phyloP scores from a whole-genome alignment of 2,113 vertebrate species.

The Pimephales promelas region DNA sequence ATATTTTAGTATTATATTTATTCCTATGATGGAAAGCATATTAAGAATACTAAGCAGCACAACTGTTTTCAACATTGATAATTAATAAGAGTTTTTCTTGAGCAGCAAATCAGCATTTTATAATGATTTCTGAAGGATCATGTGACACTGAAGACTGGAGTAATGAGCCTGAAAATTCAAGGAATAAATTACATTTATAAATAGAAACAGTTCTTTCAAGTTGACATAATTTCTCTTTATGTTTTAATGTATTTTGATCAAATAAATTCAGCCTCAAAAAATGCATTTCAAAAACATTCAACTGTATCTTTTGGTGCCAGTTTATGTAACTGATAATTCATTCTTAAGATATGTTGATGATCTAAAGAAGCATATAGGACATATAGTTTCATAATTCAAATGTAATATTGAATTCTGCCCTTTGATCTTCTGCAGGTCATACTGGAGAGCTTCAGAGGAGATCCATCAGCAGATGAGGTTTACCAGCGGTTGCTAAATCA shows the following conservation, averaged over 20 bases:
- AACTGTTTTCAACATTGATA: neutral
- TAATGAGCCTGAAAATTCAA: too few species aligned
- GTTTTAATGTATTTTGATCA: too few species aligned
- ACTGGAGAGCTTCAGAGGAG: conserved; percentile 64
- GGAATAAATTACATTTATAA: too few species aligned
- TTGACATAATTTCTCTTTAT: too few species aligned
- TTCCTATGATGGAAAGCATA: too few species aligned
- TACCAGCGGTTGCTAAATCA: conserved; percentile 70
- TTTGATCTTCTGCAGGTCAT: conserved; percentile 62
- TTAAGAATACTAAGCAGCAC: neutral
- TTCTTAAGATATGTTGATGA: neutral
- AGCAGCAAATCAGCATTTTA: neutral
- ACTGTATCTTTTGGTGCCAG: too few species aligned
- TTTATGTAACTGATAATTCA: neutral
- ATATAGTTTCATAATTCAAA: neutral
- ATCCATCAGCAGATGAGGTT: conserved; percentile 52
- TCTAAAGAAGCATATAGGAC: neutral
- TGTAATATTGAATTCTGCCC: neutral
- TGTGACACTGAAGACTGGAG: too few species aligned
- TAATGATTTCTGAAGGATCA: neutral
- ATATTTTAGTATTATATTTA: too few species aligned
- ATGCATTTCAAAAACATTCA: too few species aligned
- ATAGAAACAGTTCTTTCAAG: too few species aligned
- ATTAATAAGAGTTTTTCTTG: neutral
- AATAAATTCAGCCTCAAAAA: too few species aligned